phyloP scores from a whole-genome alignment of 1,140 invertebrate species.

The Bombus confusus region DNA sequence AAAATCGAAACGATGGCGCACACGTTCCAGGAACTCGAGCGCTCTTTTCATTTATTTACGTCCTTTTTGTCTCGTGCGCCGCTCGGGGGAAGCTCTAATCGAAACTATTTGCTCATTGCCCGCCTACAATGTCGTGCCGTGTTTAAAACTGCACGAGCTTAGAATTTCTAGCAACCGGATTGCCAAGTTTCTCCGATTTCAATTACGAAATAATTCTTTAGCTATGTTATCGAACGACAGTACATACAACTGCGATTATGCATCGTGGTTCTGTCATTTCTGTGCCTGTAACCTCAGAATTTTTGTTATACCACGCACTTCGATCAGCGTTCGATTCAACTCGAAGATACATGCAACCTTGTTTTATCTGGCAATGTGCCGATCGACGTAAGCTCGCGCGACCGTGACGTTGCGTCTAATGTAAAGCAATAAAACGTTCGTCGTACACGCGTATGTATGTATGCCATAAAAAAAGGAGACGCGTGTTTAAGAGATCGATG shows the following conservation, averaged over 20 bases:
- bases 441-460: not conserved
- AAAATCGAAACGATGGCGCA: constrained; percentile 42
- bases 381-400: not conserved
- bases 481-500: constrained; percentile 47
- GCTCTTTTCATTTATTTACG: constrained; percentile 34
- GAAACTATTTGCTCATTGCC: constrained; percentile 34
- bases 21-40: constrained; percentile 13
- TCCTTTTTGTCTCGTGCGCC: constrained; percentile 25
- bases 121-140: not conserved
- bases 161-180: not conserved
- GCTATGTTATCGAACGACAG: not conserved
- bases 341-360: not conserved
- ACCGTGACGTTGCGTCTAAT: constrained; percentile 66
- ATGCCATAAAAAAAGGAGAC: constrained; percentile 47
- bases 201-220: not conserved
- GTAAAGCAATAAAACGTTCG: constrained; percentile 66
- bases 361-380: not conserved
- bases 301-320: not conserved
- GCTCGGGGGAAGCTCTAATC: constrained; percentile 24
- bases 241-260: too few relatives aligned
- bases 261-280: not conserved
- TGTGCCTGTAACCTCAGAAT: not conserved
- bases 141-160: not conserved
- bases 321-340: not conserved
- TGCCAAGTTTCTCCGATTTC: not conserved